phyloP scores from a whole-genome alignment of 1,140 invertebrate species.

The Eupristina koningsbergeri region DNA sequence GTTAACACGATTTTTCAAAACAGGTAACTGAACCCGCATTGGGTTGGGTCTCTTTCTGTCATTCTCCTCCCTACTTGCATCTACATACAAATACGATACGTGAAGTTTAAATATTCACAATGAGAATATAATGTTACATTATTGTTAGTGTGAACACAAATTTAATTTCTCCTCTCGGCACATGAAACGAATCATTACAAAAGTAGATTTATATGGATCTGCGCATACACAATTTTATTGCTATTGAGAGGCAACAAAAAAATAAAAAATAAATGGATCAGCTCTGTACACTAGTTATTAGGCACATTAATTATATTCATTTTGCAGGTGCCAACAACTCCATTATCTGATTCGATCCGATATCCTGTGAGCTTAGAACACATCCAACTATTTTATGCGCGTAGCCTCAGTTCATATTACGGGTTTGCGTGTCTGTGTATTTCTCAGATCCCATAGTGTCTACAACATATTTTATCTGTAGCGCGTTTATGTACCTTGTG shows the following conservation, averaged over 20 bases:
- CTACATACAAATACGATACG: constrained; percentile 8
- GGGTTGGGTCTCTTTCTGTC: background rate
- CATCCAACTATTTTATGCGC: background rate
- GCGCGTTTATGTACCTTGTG: background rate
- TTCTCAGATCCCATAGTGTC: background rate
- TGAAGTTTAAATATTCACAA: constrained; percentile 45
- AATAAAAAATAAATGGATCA: too few relatives aligned
- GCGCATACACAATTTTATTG: background rate
- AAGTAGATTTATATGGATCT: background rate
- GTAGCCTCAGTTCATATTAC: background rate
- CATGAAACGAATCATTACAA: background rate
- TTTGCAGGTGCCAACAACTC: constrained; percentile 72
- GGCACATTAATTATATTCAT: constrained; percentile 69
- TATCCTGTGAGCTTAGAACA: constrained; percentile 60
- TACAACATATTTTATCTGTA: background rate
- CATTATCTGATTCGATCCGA: constrained; percentile 70
- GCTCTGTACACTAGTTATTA: background rate
- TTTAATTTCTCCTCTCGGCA: background rate
- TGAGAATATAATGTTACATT: constrained; percentile 41
- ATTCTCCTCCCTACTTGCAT: background rate
- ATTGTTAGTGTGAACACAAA: constrained; percentile 6
- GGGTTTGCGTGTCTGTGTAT: background rate
- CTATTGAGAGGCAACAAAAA: background rate
- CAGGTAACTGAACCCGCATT: constrained; percentile 38
- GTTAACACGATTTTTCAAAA: constrained; percentile 46